A percentile compares a stretch with the other conserved stretches of the same genome.
Conservation (phyloP, 2,888 invertebrate species). For the Tipula confusa region DNA sequence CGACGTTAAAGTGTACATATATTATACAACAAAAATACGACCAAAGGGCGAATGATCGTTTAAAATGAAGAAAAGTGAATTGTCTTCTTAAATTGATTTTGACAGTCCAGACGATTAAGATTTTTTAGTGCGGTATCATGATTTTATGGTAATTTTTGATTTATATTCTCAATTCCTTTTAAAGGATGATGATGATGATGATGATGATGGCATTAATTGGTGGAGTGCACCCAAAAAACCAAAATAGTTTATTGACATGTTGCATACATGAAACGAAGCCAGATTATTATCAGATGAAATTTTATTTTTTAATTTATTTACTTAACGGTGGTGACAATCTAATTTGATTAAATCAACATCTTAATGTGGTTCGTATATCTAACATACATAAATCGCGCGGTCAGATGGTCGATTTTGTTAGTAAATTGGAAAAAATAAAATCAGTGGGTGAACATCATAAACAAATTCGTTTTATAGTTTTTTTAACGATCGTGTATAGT, state of each 20-base stretch:
- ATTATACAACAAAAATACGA: background rate
- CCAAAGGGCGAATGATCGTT: conserved; percentile 15
- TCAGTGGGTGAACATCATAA: background rate
- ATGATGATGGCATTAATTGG: background rate
- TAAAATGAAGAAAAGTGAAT: background rate
- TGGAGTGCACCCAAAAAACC: background rate
- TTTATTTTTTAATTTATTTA: background rate
- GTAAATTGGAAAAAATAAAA: background rate
- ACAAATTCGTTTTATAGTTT: background rate
- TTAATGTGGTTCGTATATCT: background rate
- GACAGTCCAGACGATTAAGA: background rate
- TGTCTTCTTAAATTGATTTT: background rate
- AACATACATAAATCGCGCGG: background rate
- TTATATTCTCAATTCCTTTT: background rate
- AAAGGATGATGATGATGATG: background rate
- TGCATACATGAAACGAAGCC: too few relatives aligned
- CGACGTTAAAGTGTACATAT: background rate
- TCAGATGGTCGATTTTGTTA: background rate
- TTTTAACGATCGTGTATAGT: background rate
- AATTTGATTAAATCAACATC: background rate
- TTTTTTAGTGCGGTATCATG: background rate
- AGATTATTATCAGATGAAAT: too few relatives aligned
- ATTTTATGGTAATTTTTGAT: background rate
- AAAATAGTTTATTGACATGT: background rate
- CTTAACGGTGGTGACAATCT: background rate